Conservation (phyloP, 2,888 invertebrate genomes). For the Eupeodes luniger region DNA sequence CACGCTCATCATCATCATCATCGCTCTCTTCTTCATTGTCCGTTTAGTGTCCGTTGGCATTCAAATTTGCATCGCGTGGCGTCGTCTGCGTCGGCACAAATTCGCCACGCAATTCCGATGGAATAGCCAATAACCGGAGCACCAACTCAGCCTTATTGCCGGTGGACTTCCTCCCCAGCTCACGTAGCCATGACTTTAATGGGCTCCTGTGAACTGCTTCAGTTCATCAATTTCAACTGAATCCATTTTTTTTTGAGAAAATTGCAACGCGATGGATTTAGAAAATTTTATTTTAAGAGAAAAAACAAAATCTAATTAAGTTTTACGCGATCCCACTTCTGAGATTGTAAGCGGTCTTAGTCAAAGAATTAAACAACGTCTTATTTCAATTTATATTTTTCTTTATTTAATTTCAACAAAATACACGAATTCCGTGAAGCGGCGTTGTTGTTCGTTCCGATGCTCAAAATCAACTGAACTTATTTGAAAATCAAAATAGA, state of each 20-base stretch:
- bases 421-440: background rate
- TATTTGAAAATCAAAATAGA: background rate
- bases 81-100: too few relatives aligned
- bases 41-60: too few relatives aligned
- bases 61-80: too few relatives aligned
- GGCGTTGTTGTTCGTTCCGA: background rate
- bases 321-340: background rate
- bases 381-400: background rate
- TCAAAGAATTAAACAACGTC: background rate
- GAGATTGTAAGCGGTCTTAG: background rate
- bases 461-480: background rate
- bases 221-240: constrained; percentile 59
- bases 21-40: too few relatives aligned
- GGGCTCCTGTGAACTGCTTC: background rate
- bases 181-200: background rate
- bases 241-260: constrained; percentile 80
- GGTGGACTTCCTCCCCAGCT: too few relatives aligned
- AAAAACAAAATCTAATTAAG: background rate
- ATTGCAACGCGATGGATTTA: constrained; percentile 1
- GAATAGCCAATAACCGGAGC: too few relatives aligned
- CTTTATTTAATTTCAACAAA: background rate
- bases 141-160: too few relatives aligned
- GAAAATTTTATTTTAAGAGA: background rate
- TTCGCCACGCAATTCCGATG: too few relatives aligned
- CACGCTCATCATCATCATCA: too few relatives aligned